Base-by-base conservation (phyloP, 2,113 vertebrate species). In the Syngnathoides biaculeatus region DNA sequence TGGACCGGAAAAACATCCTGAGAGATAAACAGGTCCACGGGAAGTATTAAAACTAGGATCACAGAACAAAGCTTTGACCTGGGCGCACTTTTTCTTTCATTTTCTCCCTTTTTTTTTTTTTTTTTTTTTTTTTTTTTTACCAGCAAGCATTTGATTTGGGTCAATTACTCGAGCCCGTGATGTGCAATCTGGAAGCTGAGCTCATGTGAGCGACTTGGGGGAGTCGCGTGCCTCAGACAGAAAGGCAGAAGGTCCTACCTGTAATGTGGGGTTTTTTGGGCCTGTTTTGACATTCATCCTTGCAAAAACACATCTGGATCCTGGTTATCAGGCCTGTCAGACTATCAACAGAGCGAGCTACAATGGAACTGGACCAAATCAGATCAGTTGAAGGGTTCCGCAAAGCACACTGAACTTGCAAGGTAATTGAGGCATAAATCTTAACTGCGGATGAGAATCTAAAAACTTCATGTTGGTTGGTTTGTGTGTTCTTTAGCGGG, bases 1-100 rank as follows among this genome's bases (percentile, higher is more conserved):
- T 79, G 75, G 75, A 78, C 67, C 74, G 78, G 71, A 72, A 69
- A 57, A 79, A 79, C 63, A 79, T 78, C 75, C 75, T 73, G 70
- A 71, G 74, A 64, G 71, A 72, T 74, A 70, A 57, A 55, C 55
- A 26, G 19, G 67, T 74, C 39, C 38, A 65, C 57, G 84, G 79
- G 81, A 90, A 88, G 81, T 79, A 87, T 84, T 86, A 80, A 77
- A 83, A 69, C 73, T 72, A 57, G 69, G 82, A 74, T 84, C 62
- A 69, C 58, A 67, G 82, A 82, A 82, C 81, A 86, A 83, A 83
- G 72, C 74, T 74, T 74, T 19, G 2, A 57, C 38, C 40, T 30
- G 63, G 66, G 73, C 71, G 59, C 75, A 64, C 13, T 24, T 66
- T 71, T 78, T 56, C 17, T 27, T 72, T 67, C n/a, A n/a, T n/a